Conservation (phyloP, 2,113 vertebrate genomes). For the Podarcis raffonei region DNA sequence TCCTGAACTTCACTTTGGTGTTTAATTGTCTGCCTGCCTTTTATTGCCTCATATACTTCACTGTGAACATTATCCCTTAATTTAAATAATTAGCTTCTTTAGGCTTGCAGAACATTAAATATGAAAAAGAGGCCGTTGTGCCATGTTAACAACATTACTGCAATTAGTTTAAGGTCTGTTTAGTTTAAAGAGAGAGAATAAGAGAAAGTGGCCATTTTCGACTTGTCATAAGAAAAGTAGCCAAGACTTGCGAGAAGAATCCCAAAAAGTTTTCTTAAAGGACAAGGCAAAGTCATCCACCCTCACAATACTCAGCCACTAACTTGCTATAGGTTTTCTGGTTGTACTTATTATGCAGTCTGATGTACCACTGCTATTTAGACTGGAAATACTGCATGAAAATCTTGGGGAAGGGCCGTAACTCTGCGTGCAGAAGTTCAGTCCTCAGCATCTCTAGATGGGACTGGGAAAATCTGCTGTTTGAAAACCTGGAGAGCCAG, state of each 20-base stretch:
- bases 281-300: not conserved
- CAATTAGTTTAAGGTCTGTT: conserved; percentile 16
- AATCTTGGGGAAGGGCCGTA: not conserved
- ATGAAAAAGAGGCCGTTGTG: not conserved
- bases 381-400: not conserved
- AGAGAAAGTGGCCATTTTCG: not conserved
- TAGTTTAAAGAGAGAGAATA: conserved; percentile 1
- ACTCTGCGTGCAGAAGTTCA: no score
- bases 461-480: no score
- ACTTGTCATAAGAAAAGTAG: not conserved
- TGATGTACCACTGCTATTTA: not conserved
- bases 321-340: not conserved
- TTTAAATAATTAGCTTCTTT: conserved; percentile 47
- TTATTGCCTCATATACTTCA: conserved; percentile 36
- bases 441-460: no score
- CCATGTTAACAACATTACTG: conserved; percentile 4
- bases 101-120: conserved; percentile 24
- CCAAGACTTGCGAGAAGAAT: not conserved
- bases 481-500: no score
- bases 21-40: conserved; percentile 42
- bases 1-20: conserved; percentile 9
- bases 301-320: not conserved
- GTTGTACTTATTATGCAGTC: not conserved
- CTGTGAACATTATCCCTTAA: conserved; percentile 38
- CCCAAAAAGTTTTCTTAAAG: not conserved